phyloP scores from a whole-genome alignment of 2,113 vertebrate species.

The Daubentonia madagascariensis region DNA sequence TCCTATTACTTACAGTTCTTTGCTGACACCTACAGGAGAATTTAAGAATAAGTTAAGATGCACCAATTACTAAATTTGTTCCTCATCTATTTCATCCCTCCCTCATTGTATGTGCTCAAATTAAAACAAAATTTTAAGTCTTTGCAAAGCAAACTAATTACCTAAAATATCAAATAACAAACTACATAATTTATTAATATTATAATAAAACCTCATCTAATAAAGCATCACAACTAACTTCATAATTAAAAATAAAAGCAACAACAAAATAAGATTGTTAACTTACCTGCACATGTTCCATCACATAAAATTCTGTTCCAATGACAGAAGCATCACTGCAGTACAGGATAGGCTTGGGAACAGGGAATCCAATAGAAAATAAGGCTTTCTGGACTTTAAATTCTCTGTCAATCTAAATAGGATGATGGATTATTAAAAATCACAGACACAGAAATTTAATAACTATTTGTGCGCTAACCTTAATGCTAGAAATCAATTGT shows the following conservation, averaged over 20 bases:
- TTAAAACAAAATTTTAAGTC: not conserved
- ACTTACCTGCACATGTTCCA: conserved; percentile 92
- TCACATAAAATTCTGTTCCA: conserved; percentile 95
- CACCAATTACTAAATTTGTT: not conserved
- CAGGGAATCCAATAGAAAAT: conserved; percentile 90
- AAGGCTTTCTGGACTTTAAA: conserved; percentile 92
- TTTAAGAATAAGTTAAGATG: not conserved
- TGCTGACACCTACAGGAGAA: conserved; percentile 68
- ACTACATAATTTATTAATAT: not conserved
- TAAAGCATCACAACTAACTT: not conserved
- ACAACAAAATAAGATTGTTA: not conserved
- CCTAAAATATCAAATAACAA: not conserved
- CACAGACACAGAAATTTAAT: conserved; percentile 25
- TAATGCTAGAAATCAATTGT: not conserved
- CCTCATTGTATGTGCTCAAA: not conserved
- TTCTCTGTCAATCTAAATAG: conserved; percentile 91
- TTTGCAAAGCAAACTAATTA: not conserved
- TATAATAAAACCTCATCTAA: not conserved
- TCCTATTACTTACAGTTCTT: conserved; percentile 8
- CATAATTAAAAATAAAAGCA: conserved; percentile 13
- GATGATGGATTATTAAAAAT: conserved; percentile 36
- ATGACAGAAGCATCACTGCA: conserved; percentile 89
- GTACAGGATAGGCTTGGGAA: conserved; percentile 90
- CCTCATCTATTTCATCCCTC: not conserved
- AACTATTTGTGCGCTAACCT: not conserved